phyloP scores from a whole-genome alignment of 1,140 invertebrate genomes.

The Homalodisca vitripennis region DNA sequence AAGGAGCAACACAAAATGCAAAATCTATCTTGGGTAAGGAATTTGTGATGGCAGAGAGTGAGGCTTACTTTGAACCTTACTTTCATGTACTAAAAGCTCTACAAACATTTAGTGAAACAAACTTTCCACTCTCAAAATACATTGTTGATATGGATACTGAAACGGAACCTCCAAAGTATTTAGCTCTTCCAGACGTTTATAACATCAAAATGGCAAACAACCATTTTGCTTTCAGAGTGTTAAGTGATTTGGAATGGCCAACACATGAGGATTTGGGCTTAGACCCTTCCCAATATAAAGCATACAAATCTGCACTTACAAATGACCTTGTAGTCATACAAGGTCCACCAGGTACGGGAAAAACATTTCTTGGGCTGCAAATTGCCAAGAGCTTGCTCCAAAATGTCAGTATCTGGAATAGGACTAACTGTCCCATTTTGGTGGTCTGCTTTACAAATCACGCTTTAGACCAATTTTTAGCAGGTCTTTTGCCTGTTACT shows the following conservation, averaged over 20 bases:
- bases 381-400: conserved; percentile 59
- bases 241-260: conserved; percentile 49
- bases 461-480: conserved; percentile 86
- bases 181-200: conserved; percentile 28
- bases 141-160: conserved; percentile 52
- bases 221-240: conserved; percentile 31
- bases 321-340: conserved; percentile 73
- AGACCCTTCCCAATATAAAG: conserved; percentile 58
- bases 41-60: conserved; percentile 63
- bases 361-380: conserved; percentile 71
- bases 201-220: conserved; percentile 5
- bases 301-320: conserved; percentile 58
- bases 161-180: conserved; percentile 38
- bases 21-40: conserved; percentile 28
- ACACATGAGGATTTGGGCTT: conserved; percentile 48
- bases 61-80: conserved; percentile 69
- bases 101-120: conserved; percentile 51
- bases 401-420: conserved; percentile 46
- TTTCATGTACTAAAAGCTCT: conserved; percentile 60
- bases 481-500: conserved; percentile 60
- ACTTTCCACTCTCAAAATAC: conserved; percentile 64
- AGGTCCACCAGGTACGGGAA: conserved; percentile 77
- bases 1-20: neutral
- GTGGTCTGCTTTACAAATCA: conserved; percentile 86
- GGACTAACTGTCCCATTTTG: conserved; percentile 57